Evolutionary conservation across 2,113 vertebrate genomes (phyloP), one percentile per base, ranked within the genome.

Genomic region (Prochilodus magdalenae): DNA sequence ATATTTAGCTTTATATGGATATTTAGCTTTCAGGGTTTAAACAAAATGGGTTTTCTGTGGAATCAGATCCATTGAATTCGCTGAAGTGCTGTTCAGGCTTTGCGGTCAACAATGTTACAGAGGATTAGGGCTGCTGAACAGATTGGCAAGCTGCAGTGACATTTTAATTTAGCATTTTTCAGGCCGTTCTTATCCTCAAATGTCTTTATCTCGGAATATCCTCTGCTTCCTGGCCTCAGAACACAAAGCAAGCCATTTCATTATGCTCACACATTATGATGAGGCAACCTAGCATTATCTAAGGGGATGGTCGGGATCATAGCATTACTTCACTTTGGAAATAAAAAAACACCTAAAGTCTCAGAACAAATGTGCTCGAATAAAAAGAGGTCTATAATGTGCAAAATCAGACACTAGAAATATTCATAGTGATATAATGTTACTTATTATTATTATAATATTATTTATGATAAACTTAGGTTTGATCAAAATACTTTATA

Each of bases 131-230:
- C n/a, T 65, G 72, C 67, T 57, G 36, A 57, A 65, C 60, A 67
- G 62, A 49, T 51, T 62, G 79, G 18, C 71, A n/a, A 65, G 33
- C 49, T 29, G 5, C 79, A 15, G 59, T 78, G 83, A 77, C 75
- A 78, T 81, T 81, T 77, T 82, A 65, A 78, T 85, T 77, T 30
- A 77, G 74, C 47, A 59, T 67, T 73, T 20, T 60, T 65, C 40
- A 12, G 27, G 49, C 36, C 16, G 4, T 24, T 65, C 62, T 77
- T 11, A 47, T 77, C 75, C 49, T 13, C 53, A 55, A 27, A 78
- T 18, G 26, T 47, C 60, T 77, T 77, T 77, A 67, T 77, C 75
- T 67, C 57, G 59, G 55, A 63, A 24, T 49, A 63, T 73, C 70
- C 70, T 70, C 71, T 44, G 63, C 72, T 74, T 59, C 77, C 60